phyloP scores from a whole-genome alignment of 2,113 vertebrate genomes.

The Trogon surrucura region DNA sequence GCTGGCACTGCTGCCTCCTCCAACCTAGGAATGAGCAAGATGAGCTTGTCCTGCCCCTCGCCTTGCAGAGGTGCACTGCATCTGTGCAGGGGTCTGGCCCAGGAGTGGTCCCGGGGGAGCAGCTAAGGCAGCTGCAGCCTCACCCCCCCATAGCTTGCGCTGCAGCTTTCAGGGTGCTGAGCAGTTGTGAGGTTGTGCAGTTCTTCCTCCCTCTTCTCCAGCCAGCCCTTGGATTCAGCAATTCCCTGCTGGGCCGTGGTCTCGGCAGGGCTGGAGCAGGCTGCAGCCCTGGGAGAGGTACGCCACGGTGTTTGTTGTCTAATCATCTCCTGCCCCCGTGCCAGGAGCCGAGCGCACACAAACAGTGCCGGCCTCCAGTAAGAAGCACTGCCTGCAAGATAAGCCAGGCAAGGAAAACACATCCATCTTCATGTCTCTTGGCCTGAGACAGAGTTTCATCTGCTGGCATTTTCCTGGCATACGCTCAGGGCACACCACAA shows the following conservation, averaged over 20 bases:
- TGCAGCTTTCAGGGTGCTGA: accelerated
- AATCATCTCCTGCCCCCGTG: background rate
- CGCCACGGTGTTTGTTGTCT: background rate
- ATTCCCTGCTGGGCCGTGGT: background rate
- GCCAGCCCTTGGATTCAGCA: background rate
- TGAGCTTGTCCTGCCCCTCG: background rate
- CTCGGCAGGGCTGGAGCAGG: background rate
- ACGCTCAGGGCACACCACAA: constrained; percentile 37
- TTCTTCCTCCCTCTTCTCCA: background rate
- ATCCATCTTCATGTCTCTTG: constrained; percentile 35
- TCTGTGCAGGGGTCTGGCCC: accelerated
- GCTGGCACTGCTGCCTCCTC: background rate
- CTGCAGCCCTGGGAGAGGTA: background rate
- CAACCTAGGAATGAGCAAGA: accelerated
- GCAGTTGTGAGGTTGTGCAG: accelerated
- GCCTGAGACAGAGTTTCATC: constrained; percentile 21
- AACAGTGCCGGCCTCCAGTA: background rate
- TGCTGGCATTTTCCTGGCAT: constrained; percentile 52
- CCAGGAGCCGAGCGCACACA: constrained; percentile 38
- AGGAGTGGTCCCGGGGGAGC: background rate
- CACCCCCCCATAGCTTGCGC: accelerated
- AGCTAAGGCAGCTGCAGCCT: background rate
- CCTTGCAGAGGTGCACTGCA: background rate
- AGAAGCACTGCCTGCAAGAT: constrained; percentile 2
- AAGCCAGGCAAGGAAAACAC: constrained; percentile 37